These are phyloP conservation scores for Ennomos fuscantarius DNA, from an alignment of 2,888 invertebrate species.

Conservation along the genomic window DNA sequence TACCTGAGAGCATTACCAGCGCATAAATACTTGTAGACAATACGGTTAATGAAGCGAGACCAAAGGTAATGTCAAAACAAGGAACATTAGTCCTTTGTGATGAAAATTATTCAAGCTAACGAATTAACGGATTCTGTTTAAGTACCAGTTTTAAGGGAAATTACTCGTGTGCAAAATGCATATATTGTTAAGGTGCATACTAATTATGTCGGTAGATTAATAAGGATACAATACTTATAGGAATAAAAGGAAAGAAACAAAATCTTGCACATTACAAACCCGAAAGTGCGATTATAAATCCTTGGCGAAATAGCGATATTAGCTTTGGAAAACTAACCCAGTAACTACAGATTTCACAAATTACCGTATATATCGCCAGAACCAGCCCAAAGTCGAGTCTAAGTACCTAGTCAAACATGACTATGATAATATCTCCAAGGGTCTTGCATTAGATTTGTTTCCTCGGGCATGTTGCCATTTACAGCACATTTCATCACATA, in stretches of 20 bases:
- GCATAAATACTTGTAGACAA: conserved; percentile 38
- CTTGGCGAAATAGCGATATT: too few species aligned
- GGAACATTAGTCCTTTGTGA: conserved; percentile 30
- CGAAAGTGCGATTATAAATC: too few species aligned
- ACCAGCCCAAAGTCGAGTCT: conserved; percentile 10
- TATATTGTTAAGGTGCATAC: too few species aligned
- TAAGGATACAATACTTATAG: too few species aligned
- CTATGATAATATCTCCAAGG: conserved; percentile 24
- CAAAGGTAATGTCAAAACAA: conserved; percentile 23
- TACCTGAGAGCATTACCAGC: conserved; percentile 17
- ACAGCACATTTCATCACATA: conserved; percentile 38
- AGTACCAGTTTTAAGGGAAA: too few species aligned
- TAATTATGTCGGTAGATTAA: too few species aligned
- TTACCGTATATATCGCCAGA: conserved; percentile 1
- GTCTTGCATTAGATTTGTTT: conserved; percentile 19
- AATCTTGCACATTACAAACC: too few species aligned
- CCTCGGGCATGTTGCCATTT: conserved; percentile 21
- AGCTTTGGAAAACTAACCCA: too few species aligned
- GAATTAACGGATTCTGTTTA: conserved; percentile 4
- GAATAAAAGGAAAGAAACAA: too few species aligned
- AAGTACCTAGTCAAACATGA: conserved; percentile 7
- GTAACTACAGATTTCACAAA: background rate
- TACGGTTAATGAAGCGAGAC: conserved; percentile 38
- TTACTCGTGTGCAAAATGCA: too few species aligned
- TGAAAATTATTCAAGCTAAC: conserved; percentile 28